Evolutionary conservation across 2,113 vertebrate genomes (phyloP).

Genomic region (Crotalus viridis): DNA sequence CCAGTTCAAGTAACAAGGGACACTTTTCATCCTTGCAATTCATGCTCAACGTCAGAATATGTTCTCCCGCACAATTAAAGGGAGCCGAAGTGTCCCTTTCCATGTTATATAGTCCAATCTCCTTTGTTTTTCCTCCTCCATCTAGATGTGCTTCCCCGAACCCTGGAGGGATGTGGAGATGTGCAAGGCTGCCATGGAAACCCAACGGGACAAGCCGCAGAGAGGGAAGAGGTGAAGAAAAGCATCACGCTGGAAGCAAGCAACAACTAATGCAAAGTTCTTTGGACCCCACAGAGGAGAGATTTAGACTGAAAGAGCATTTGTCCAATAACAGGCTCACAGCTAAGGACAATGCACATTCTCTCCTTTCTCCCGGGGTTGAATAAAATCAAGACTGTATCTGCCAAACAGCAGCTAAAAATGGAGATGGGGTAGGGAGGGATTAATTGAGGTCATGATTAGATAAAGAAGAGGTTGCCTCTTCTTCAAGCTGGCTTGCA

Average conservation of each 20-base stretch:
- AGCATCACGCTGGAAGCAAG: conserved; percentile 15
- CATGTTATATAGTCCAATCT: background rate
- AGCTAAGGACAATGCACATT: background rate
- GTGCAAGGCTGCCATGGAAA: conserved; percentile 67
- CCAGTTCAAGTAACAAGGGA: background rate
- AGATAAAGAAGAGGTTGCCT: background rate
- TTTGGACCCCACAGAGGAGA: background rate
- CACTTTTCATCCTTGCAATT: background rate
- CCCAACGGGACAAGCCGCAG: conserved; percentile 56
- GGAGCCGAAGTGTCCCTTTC: background rate
- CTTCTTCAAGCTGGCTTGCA: background rate
- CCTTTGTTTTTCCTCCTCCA: conserved; percentile 37
- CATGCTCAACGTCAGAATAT: conserved; percentile 50
- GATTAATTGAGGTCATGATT: background rate
- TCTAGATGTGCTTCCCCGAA: conserved; percentile 52
- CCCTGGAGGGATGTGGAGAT: conserved; percentile 55
- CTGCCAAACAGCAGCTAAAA: background rate
- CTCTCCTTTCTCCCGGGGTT: background rate
- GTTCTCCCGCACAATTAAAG: conserved; percentile 48
- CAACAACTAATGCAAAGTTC: background rate
- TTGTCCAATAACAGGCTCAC: background rate
- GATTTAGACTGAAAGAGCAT: background rate
- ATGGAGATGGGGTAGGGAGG: background rate
- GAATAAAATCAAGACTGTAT: background rate
- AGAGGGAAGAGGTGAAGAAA: conserved; percentile 44